Evolutionary conservation across 2,113 vertebrate species (phyloP), one percentile per base, ranked within the genome.

Genomic region (Mystacornis crossleyi): DNA sequence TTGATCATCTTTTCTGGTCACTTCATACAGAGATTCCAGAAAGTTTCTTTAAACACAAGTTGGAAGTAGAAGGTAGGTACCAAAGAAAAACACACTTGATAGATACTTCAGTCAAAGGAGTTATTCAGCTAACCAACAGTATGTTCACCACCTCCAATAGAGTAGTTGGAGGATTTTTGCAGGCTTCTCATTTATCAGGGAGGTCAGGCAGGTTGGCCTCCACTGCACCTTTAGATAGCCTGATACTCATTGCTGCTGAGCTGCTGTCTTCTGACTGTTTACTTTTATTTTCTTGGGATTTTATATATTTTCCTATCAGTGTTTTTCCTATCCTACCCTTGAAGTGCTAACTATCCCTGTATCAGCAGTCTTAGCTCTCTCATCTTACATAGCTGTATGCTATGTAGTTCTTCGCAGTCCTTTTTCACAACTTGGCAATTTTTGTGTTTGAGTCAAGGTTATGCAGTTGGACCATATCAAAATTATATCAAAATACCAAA

Each of bases 171-270:
- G 7, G 4, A 7, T 58, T 12, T 58, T 75, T 67, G 13, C 16
- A 43, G n/a, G 8, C 23, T 64, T 67, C 17, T 61, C 33, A 67
- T 23, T 69, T 58, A 9, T 9, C 28, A 28, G 3, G 12, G 38
- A 48, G 28, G 34, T 70, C 45, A 62, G 50, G 53, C 10, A 74
- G 12, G 11, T 29, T 0, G 0, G 5, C 29, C 11, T 89, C 10
- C 34, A 11, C 2, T 15, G 14, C 6, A 33, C 31, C 18, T 67
- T 67, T 38, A 43, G 62, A 34, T 33, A 26, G 25, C 8, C 57
- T 60, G 48, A 54, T 50, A 25, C 1, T 33, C 25, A 24, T 0
- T 25, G 13, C 34, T 79, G 25, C 25, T 79, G 55, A 54, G 24
- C 16, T 70, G 14, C 33, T 71, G 4, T 64, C 14, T 51, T 64